These are phyloP conservation scores for Panthera tigris DNA, from an alignment of 2,113 vertebrate species.

Conservation along the genomic window DNA sequence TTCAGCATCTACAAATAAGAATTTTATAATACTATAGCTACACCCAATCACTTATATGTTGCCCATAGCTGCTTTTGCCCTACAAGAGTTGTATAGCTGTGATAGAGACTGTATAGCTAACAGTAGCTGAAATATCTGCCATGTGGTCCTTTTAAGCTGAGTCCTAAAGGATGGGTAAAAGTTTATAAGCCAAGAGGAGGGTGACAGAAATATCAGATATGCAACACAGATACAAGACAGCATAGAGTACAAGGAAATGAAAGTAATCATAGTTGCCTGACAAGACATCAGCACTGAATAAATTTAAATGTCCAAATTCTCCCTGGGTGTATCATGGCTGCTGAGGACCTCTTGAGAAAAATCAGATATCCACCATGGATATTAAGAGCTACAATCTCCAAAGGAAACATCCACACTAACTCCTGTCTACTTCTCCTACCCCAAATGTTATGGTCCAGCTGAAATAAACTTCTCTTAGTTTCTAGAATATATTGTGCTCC, in stretches of 20 bases:
- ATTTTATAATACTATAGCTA: neutral
- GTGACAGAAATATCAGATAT: neutral
- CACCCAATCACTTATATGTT: neutral
- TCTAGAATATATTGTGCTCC: neutral
- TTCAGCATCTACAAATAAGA: neutral
- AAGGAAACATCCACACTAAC: neutral
- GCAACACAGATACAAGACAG: neutral
- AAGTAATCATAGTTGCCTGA: neutral
- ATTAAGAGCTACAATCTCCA: neutral
- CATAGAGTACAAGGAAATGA: neutral
- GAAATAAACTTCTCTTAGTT: neutral
- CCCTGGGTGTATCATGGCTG: neutral
- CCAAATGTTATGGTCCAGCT: neutral
- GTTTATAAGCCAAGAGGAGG: neutral
- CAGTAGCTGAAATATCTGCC: neutral
- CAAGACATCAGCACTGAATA: neutral
- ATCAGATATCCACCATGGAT: too few species aligned
- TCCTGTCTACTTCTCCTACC: neutral
- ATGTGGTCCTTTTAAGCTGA: neutral
- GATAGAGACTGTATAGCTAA: fast-evolving
- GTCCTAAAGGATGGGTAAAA: neutral
- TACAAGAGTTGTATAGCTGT: neutral
- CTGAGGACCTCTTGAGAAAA: neutral
- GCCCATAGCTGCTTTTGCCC: neutral
- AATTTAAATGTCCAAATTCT: neutral